These are phyloP conservation scores for Chloroceryle amazona DNA, from an alignment of 2,797 vertebrate genomes.

Conservation along the genomic window DNA sequence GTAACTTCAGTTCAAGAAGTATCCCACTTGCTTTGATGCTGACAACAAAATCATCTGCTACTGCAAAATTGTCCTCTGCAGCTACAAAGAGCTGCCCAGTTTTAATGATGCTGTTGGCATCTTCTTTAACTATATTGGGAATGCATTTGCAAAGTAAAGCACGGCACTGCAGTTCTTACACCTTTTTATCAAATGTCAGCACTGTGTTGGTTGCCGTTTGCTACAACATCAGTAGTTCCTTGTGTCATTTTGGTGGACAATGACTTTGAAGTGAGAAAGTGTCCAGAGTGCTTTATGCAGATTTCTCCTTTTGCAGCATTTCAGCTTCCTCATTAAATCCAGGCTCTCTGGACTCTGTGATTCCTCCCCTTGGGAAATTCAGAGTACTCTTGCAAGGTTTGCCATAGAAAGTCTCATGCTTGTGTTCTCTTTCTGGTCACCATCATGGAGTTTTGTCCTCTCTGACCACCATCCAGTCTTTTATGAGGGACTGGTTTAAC, in stretches of 20 bases:
- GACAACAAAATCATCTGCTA: constrained; percentile 11
- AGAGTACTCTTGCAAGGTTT: neutral
- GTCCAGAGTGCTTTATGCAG: neutral
- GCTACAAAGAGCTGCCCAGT: constrained; percentile 20
- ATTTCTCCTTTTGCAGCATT: neutral
- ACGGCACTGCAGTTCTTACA: constrained; percentile 16
- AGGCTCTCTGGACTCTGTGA: neutral
- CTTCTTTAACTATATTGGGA: constrained; percentile 35
- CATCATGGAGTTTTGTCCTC: neutral
- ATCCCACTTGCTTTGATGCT: neutral
- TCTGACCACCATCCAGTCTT: neutral
- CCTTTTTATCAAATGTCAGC: constrained; percentile 13
- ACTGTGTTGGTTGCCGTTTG: neutral
- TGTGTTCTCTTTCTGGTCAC: neutral
- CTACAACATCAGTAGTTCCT: neutral
- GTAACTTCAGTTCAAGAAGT: neutral
- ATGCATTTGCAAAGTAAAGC: constrained; percentile 20
- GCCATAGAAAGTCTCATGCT: neutral
- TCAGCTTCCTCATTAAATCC: neutral
- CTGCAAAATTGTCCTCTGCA: constrained; percentile 14
- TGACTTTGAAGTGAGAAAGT: constrained; percentile 25
- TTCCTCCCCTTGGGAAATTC: neutral
- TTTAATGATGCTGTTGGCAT: constrained; percentile 55
- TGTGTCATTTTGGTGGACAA: neutral
- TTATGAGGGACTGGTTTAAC: neutral